Base-by-base conservation (phyloP, 2,888 invertebrate genomes). In the Saturnia pavonia region DNA sequence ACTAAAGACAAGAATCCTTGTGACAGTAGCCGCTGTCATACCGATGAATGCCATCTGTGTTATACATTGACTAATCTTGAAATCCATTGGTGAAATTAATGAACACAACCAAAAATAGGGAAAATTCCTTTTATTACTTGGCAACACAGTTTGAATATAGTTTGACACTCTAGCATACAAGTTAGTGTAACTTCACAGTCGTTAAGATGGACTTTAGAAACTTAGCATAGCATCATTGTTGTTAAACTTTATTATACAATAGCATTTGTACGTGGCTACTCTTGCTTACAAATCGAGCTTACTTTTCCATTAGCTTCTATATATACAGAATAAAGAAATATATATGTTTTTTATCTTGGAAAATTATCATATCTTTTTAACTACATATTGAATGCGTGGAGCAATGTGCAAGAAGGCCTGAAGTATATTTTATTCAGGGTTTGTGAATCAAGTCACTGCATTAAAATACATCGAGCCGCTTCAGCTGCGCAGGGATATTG, bases 161-260 rank as follows among this genome's bases (percentile, higher is more conserved):
- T 74, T 77, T 80, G 79, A 82, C 82, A 81, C 79, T 78, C 80
- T 79, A 74, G 74, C 76, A 72, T 43, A 57, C 71, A 80, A 81
- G 71, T 77, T 78, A 14, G 9, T 19, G 70, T 43, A 77, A 79
- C 75, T 82, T 80, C 82, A 80, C 77, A 80, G 77, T 85, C 82
- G 87, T 87, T 87, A 87, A 75, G 77, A 74, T 76, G 75, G 81
- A 83, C 81, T 81, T 82, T 14, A 54, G 57, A 25, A 63, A 63
- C 57, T 69, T 63, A 43, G 9, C 12, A 4, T 57, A 22, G 8
- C 11, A 57, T 69, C 14, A 69, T 22, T 25, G 60, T 34, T 22
- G 27, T 63, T 27, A 63, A 43, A 19, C 19, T 45, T 19, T 69
- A 69, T 45, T 25, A 54, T 19, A 48, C 25, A 60, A 25, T 14